A percentile compares a stretch with the other conserved stretches of the same genome.
Evolutionary conservation across 2,797 vertebrate genomes (phyloP).

Genomic region (Carapus acus): DNA sequence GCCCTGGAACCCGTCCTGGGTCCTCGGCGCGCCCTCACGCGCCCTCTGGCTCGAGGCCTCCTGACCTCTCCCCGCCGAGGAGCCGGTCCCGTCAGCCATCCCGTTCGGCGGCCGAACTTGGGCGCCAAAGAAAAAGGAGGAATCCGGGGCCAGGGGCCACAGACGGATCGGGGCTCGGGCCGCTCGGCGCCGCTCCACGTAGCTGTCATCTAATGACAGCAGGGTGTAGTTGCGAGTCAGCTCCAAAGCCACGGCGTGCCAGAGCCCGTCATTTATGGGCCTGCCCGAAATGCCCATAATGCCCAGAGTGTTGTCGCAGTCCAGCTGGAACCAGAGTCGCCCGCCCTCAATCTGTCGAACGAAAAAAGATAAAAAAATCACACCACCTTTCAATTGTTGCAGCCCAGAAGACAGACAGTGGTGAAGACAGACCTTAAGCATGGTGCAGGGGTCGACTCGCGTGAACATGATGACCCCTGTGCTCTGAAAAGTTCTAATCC

Average conservation of each 20-base stretch:
- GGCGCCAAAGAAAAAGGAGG: slow-evolving; percentile 88
- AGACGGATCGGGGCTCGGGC: slow-evolving; percentile 84
- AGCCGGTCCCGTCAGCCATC: slow-evolving; percentile 66
- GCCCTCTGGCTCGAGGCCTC: slow-evolving; percentile 54
- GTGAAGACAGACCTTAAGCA: slow-evolving; percentile 96
- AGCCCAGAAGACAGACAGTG: too few species aligned
- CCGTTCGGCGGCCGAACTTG: slow-evolving; percentile 72
- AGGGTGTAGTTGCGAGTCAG: slow-evolving; percentile 88
- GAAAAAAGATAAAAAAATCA: too few species aligned
- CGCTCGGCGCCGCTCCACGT: slow-evolving; percentile 81
- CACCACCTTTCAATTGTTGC: too few species aligned
- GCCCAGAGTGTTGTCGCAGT: slow-evolving; percentile 91
- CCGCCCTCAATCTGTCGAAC: slow-evolving; percentile 82
- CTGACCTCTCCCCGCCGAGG: slow-evolving; percentile 63
- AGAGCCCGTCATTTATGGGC: slow-evolving; percentile 88
- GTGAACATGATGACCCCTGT: slow-evolving; percentile 94
- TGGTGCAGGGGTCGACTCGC: slow-evolving; percentile 88
- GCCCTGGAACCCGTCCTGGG: slow-evolving; percentile 89
- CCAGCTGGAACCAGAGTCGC: slow-evolving; percentile 89
- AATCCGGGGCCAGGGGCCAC: slow-evolving; percentile 82
- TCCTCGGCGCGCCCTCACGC: slow-evolving; percentile 68
- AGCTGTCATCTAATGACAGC: slow-evolving; percentile 83
- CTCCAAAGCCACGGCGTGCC: slow-evolving; percentile 87
- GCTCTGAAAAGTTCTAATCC: slow-evolving; percentile 84
- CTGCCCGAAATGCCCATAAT: slow-evolving; percentile 92